A percentile compares a stretch with the other conserved stretches of the same genome.
These are phyloP conservation scores for Tribolium madens DNA, from an alignment of 1,140 invertebrate genomes.

Conservation along the genomic window DNA sequence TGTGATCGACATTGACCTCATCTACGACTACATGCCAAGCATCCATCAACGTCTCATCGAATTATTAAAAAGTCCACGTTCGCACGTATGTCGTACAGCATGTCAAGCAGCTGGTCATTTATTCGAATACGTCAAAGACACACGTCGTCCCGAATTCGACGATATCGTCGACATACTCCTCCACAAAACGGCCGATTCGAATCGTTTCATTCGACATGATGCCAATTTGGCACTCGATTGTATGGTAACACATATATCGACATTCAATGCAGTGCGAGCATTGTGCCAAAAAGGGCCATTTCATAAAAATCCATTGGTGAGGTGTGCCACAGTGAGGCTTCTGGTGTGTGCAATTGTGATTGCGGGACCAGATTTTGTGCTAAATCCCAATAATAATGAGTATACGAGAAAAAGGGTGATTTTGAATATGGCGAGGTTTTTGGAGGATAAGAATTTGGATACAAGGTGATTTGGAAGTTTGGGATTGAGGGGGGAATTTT, in stretches of 20 bases:
- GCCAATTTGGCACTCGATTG: conserved; percentile 71
- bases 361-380: conserved; percentile 54
- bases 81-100: conserved; percentile 63
- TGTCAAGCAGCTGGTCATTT: conserved; percentile 64
- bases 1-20: conserved; percentile 48
- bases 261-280: conserved; percentile 62
- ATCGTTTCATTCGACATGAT: conserved; percentile 76
- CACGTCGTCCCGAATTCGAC: conserved; percentile 70
- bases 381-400: conserved; percentile 58
- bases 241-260: conserved; percentile 71
- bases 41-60: conserved; percentile 63
- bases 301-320: conserved; percentile 63
- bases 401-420: conserved; percentile 61
- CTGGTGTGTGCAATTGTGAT: conserved; percentile 62
- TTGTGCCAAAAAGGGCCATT: conserved; percentile 63
- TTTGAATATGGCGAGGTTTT: conserved; percentile 58
- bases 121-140: conserved; percentile 64
- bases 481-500: background rate
- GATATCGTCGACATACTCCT: conserved; percentile 71
- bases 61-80: conserved; percentile 61
- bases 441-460: conserved; percentile 61
- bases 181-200: conserved; percentile 73
- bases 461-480: conserved; percentile 55
- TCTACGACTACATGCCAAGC: conserved; percentile 61
- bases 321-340: conserved; percentile 58